These are phyloP conservation scores for Brachyhypopomus gauderio DNA, from an alignment of 2,113 vertebrate species.

Conservation along the genomic window DNA sequence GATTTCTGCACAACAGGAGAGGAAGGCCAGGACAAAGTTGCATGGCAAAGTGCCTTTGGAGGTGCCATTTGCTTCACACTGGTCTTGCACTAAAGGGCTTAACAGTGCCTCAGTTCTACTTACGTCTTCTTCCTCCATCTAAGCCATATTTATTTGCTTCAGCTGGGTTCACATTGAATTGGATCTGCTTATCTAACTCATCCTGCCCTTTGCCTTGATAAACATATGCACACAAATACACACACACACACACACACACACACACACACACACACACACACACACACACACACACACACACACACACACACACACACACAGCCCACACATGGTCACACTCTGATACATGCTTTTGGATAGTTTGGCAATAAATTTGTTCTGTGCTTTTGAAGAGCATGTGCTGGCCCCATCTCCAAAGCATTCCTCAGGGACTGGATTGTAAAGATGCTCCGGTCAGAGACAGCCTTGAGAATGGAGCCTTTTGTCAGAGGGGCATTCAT, in stretches of 20 bases:
- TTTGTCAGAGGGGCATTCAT: slow-evolving; percentile 57
- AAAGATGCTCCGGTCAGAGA: slow-evolving; percentile 48
- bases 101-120: background rate
- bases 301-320: background rate
- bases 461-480: slow-evolving; percentile 55
- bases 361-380: slow-evolving; percentile 5
- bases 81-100: background rate
- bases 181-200: too few species aligned
- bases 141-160: too few species aligned
- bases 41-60: background rate
- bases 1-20: background rate
- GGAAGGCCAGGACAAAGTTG: background rate
- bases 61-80: background rate
- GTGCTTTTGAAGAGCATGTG: slow-evolving; percentile 20
- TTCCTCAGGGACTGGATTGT: slow-evolving; percentile 29
- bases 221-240: too few species aligned
- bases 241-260: too few species aligned
- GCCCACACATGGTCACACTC: background rate
- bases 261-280: too few species aligned
- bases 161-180: too few species aligned
- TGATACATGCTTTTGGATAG: background rate
- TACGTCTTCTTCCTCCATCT: too few species aligned
- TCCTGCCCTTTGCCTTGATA: too few species aligned
- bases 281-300: background rate
- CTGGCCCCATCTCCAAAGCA: slow-evolving; percentile 28